Conservation (phyloP, 2,888 invertebrate species). For the Noctuana brunneofusca region DNA sequence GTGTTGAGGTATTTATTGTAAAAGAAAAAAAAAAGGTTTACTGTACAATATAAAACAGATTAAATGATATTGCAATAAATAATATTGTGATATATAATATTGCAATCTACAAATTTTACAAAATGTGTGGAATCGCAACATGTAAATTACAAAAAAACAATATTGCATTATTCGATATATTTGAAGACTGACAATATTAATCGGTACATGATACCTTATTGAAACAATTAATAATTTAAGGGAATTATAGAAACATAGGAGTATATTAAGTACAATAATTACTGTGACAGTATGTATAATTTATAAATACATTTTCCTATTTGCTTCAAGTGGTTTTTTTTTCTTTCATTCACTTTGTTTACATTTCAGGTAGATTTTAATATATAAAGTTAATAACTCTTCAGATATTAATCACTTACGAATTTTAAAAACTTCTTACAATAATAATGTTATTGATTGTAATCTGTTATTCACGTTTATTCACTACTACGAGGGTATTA, state of each 20-base stretch:
- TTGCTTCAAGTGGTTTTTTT: neutral
- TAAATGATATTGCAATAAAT: slow-evolving; percentile 7
- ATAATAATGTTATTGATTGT: too few species aligned
- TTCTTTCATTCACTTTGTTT: too few species aligned
- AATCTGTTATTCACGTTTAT: too few species aligned
- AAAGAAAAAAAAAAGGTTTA: neutral
- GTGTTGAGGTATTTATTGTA: slow-evolving; percentile 33
- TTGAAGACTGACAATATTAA: slow-evolving; percentile 43
- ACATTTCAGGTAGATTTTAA: too few species aligned
- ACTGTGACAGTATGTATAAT: slow-evolving; percentile 51
- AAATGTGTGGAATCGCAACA: slow-evolving; percentile 3
- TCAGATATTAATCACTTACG: too few species aligned
- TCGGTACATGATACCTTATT: slow-evolving; percentile 35
- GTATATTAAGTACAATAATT: slow-evolving; percentile 73
- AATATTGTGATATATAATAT: slow-evolving; percentile 9
- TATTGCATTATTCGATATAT: slow-evolving; percentile 35
- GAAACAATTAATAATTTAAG: slow-evolving; percentile 50
- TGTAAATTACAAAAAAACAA: slow-evolving; percentile 9
- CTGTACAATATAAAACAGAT: neutral
- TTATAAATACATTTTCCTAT: neutral
- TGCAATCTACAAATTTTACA: slow-evolving; percentile 7
- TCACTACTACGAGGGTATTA: too few species aligned
- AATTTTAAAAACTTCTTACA: too few species aligned
- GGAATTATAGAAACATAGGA: slow-evolving; percentile 48
- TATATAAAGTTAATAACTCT: too few species aligned